These are phyloP conservation scores for Polypedilum vanderplanki DNA, from an alignment of 1,140 invertebrate genomes.

Conservation along the genomic window DNA sequence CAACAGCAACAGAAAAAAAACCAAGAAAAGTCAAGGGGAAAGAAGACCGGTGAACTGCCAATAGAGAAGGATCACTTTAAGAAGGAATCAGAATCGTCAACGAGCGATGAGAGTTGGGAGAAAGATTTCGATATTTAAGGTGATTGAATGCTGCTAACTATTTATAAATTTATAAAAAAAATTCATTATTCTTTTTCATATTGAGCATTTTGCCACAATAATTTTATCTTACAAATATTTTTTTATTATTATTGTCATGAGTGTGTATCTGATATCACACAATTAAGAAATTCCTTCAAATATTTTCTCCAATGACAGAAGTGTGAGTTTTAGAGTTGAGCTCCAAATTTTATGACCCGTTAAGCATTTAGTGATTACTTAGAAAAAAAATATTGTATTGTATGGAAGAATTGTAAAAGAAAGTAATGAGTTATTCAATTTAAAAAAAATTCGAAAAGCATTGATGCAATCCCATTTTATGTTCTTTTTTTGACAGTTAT, in stretches of 20 bases:
- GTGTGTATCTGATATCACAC: too few relatives aligned
- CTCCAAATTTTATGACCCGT: not conserved
- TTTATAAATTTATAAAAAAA: not conserved
- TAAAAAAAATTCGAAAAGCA: too few relatives aligned
- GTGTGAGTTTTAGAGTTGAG: too few relatives aligned
- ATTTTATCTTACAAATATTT: not conserved
- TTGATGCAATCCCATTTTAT: conserved; percentile 3
- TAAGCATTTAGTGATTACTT: not conserved
- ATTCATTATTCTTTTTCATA: not conserved
- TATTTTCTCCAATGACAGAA: too few relatives aligned
- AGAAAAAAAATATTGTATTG: too few relatives aligned
- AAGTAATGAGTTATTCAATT: too few relatives aligned
- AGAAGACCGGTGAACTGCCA: not conserved
- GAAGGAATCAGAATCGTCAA: conserved; percentile 30
- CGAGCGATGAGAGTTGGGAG: conserved; percentile 32
- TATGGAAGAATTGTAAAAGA: not conserved
- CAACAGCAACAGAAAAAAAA: conserved; percentile 20
- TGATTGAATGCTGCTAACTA: not conserved
- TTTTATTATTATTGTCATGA: too few relatives aligned
- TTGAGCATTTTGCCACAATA: not conserved
- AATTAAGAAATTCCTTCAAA: too few relatives aligned
- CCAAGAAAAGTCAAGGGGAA: not conserved
- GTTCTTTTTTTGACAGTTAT: not conserved
- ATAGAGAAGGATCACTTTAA: conserved; percentile 29
- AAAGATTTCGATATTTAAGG: conserved; percentile 31